A percentile compares a stretch with the other conserved stretches of the same genome.
Conservation (phyloP, 2,113 vertebrate species). For the Sceloporus tristichus region DNA sequence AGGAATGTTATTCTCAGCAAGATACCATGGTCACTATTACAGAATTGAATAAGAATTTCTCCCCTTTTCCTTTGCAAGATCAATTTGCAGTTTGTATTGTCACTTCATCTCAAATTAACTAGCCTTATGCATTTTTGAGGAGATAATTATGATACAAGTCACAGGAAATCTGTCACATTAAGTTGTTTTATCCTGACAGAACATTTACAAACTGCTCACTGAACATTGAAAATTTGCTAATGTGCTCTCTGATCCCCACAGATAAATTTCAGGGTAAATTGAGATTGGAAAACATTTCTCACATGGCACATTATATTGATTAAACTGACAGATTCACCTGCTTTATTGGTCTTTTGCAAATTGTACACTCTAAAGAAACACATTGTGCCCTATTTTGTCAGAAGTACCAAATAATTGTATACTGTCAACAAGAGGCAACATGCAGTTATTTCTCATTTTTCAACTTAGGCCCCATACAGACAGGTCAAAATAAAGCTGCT, state of each 20-base stretch:
- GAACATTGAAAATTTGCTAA: constrained; percentile 46
- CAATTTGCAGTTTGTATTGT: not conserved
- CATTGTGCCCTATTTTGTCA: constrained; percentile 28
- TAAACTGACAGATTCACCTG: constrained; percentile 57
- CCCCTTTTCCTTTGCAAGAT: constrained; percentile 3
- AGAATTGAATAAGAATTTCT: not conserved
- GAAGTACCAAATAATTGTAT: constrained; percentile 49
- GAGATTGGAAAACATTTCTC: constrained; percentile 56
- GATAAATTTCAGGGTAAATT: constrained; percentile 56
- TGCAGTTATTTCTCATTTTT: not conserved
- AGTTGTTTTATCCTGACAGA: constrained; percentile 40
- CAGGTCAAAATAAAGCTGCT: too few relatives aligned
- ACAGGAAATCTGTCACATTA: constrained; percentile 41
- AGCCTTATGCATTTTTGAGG: constrained; percentile 11
- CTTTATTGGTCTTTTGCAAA: constrained; percentile 61
- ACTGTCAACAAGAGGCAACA: constrained; percentile 35
- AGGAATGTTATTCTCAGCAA: not conserved
- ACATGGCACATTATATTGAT: constrained; percentile 52
- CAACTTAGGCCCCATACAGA: not conserved
- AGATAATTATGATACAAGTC: constrained; percentile 30
- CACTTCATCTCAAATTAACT: constrained; percentile 34
- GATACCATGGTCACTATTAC: not conserved
- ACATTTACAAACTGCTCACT: constrained; percentile 39
- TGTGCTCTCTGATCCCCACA: constrained; percentile 40
- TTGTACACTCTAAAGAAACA: constrained; percentile 46